Percentiles rank a stretch among this genome's conserved stretches.
Conservation (phyloP, 2,888 invertebrate genomes). For the Nephrotoma flavescens region DNA sequence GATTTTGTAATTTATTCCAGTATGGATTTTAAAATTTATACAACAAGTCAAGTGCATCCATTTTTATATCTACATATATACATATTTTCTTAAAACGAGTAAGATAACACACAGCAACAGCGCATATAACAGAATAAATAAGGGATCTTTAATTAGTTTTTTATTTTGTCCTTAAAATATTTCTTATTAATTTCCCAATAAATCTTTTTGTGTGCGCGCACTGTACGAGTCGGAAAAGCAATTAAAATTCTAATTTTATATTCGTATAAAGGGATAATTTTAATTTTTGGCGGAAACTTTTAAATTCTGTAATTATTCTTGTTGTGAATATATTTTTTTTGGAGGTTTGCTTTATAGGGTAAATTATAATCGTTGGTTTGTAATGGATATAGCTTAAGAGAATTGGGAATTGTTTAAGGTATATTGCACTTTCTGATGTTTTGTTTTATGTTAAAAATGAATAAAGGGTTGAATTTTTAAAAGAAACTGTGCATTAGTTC, state of each 20-base stretch:
- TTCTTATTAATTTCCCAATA: not conserved
- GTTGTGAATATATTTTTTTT: not conserved
- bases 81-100: not conserved
- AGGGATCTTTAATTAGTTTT: not conserved
- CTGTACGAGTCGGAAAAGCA: not conserved
- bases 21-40: not conserved
- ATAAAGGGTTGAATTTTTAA: not conserved
- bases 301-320: not conserved
- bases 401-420: not conserved
- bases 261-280: not conserved
- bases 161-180: not conserved
- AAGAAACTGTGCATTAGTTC: not conserved
- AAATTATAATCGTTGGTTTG: not conserved
- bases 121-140: not conserved
- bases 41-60: not conserved
- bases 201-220: not conserved
- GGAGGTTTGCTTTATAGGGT: not conserved
- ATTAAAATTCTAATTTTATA: not conserved
- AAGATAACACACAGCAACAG: not conserved
- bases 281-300: not conserved
- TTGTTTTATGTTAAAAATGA: not conserved
- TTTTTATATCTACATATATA: not conserved
- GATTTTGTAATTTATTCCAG: not conserved
- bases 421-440: not conserved
- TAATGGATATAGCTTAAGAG: not conserved